Evolutionary conservation across 2,113 vertebrate genomes (phyloP), one percentile per base, ranked within the genome.

Genomic region (Bufo bufo): DNA sequence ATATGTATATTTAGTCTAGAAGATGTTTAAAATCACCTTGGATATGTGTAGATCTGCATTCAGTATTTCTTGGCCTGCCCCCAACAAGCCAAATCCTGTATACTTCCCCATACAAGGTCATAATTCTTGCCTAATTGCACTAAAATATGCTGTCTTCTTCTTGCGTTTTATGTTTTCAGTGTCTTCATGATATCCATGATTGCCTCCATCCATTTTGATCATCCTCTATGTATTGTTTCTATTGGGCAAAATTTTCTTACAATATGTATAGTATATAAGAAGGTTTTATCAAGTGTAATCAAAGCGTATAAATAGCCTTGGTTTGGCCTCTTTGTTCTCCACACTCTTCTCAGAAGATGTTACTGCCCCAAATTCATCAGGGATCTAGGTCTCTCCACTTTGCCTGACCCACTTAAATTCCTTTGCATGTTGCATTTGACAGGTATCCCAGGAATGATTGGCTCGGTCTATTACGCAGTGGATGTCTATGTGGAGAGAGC

Each of bases 401-500:
- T 81, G 13, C 4, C 4, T 14, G 23, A 20, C 77, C 1, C 52
- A 52, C 52, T 6, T 9, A 2, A 52, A 52, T 1, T 52, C 5
- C 56, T 58, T 13, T 33, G 33, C 33, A 33, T 33, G 33, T 58
- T 58, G 13, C 54, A 0, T 12, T 72, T 71, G 10, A 10, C 81
- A 95, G 95, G 94, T 47, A 82, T 94, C 82, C 92, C 94, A 6
- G 94, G 95, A 0, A 82, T 95, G 3, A 88, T 90, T 19, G 95
- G 95, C 71, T 95, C 94, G 0, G 90, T 95, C 84, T 95, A 94
- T 94, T 95, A 95, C 0, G 95, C 94, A 0, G 91, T 94, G 23
- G 94, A 95, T 0, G 92, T 95, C 82, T 95, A 95, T 3, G 0
- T 94, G 90, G 94, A 95, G 79, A 91, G 93, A 61, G 89, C 91